Evolutionary conservation across 2,797 vertebrate species (phyloP).

Genomic region (Helostoma temminkii): DNA sequence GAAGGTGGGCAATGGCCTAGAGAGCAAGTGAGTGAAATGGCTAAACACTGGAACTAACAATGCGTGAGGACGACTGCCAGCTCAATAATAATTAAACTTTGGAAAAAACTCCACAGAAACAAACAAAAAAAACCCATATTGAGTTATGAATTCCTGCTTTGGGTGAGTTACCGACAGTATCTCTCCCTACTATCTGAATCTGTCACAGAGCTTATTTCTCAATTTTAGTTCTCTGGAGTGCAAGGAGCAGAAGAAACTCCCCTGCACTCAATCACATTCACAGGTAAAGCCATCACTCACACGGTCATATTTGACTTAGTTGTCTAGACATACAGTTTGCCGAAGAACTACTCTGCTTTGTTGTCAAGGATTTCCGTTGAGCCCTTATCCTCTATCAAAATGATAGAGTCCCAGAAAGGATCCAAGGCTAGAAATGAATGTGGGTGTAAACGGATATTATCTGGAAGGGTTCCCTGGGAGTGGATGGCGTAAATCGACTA

Average conservation of each 20-base stretch:
- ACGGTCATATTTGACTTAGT: conserved; percentile 77
- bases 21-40: conserved; percentile 4
- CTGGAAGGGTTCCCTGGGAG: conserved; percentile 55
- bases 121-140: conserved; percentile 41
- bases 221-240: conserved; percentile 65
- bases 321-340: conserved; percentile 80
- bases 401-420: conserved; percentile 58
- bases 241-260: conserved; percentile 33
- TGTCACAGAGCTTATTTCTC: conserved; percentile 72
- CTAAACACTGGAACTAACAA: conserved; percentile 29
- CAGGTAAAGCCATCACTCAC: conserved; percentile 76
- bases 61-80: conserved; percentile 37
- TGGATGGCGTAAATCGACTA: conserved; percentile 16
- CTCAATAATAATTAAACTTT: conserved; percentile 56
- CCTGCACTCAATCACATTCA: conserved; percentile 69
- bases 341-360: conserved; percentile 68
- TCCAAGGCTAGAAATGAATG: conserved; percentile 47
- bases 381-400: conserved; percentile 70
- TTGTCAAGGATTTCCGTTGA: conserved; percentile 49
- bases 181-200: conserved; percentile 61
- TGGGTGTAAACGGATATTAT: conserved; percentile 53
- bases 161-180: conserved; percentile 65
- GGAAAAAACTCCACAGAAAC: conserved; percentile 29
- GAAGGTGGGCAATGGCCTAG: neutral
- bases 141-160: conserved; percentile 50